These are phyloP conservation scores for Dicaeum eximium DNA, from an alignment of 2,113 vertebrate species.

Conservation along the genomic window DNA sequence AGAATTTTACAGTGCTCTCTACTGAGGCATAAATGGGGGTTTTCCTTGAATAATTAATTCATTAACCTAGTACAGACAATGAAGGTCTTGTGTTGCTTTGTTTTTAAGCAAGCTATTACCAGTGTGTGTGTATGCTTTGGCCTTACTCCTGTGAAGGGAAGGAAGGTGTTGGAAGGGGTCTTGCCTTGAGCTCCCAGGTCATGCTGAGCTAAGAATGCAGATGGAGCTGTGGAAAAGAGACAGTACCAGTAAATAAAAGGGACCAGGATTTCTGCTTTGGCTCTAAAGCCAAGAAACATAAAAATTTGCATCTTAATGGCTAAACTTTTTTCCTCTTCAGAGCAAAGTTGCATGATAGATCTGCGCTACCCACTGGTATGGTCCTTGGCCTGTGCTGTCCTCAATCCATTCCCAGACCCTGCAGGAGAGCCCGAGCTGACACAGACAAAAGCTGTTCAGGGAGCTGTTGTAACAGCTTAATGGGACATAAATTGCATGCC, in stretches of 20 bases:
- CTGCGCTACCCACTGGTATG: background rate
- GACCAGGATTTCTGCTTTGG: background rate
- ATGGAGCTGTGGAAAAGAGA: background rate
- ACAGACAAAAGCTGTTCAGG: background rate
- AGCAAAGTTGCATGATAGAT: background rate
- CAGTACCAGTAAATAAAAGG: background rate
- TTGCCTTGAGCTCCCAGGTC: background rate
- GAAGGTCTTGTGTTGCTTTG: background rate
- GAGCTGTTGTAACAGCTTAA: background rate
- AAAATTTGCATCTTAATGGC: background rate
- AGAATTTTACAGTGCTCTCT: background rate
- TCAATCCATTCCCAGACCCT: background rate
- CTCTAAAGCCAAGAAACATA: background rate
- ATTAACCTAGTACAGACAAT: background rate
- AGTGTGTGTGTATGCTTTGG: background rate
- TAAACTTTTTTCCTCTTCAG: background rate
- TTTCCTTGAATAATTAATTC: background rate
- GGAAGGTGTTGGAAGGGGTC: background rate
- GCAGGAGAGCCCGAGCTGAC: background rate
- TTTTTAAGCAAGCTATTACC: background rate
- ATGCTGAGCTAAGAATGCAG: background rate
- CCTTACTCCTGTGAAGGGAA: background rate
- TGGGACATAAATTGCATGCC: background rate
- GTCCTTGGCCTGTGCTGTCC: background rate
- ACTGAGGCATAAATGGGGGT: rapidly evolving